phyloP scores from a whole-genome alignment of 2,797 vertebrate species.

The Protonibea diacanthus region DNA sequence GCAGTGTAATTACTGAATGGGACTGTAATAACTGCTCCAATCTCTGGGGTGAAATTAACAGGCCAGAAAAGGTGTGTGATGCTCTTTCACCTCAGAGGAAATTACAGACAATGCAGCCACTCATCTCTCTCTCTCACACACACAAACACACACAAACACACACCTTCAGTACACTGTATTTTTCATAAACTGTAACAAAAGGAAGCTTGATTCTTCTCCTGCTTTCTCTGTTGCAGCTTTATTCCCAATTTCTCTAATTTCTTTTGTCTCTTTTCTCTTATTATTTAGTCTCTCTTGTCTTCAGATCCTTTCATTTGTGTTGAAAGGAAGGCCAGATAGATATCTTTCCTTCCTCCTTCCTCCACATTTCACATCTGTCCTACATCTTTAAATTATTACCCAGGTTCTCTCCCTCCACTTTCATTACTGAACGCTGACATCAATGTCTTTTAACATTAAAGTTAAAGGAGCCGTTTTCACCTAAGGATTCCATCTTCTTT shows the following conservation, averaged over 20 bases:
- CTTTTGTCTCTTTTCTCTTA: not conserved
- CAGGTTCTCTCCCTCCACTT: slow-evolving; percentile 10
- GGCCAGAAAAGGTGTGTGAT: slow-evolving; percentile 66
- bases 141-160: not conserved
- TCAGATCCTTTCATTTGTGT: slow-evolving; percentile 5
- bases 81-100: slow-evolving; percentile 70
- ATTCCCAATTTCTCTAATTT: not conserved
- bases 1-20: slow-evolving; percentile 72
- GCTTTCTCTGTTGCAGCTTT: not conserved
- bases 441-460: slow-evolving; percentile 8
- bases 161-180: slow-evolving; percentile 11
- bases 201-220: not conserved
- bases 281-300: not conserved
- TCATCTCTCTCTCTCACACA: slow-evolving; percentile 28
- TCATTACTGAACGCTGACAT: slow-evolving; percentile 23
- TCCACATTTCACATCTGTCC: slow-evolving; percentile 1
- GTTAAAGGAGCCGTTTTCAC: not conserved
- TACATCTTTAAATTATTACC: slow-evolving; percentile 41
- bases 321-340: slow-evolving; percentile 6
- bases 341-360: slow-evolving; percentile 4
- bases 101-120: slow-evolving; percentile 63
- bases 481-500: slow-evolving; percentile 12
- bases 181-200: slow-evolving; percentile 13
- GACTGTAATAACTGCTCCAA: slow-evolving; percentile 68
- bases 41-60: slow-evolving; percentile 72